A percentile compares a stretch with the other conserved stretches of the same genome.
Evolutionary conservation across 2,888 invertebrate genomes (phyloP).

Genomic region (Metalampra italica): DNA sequence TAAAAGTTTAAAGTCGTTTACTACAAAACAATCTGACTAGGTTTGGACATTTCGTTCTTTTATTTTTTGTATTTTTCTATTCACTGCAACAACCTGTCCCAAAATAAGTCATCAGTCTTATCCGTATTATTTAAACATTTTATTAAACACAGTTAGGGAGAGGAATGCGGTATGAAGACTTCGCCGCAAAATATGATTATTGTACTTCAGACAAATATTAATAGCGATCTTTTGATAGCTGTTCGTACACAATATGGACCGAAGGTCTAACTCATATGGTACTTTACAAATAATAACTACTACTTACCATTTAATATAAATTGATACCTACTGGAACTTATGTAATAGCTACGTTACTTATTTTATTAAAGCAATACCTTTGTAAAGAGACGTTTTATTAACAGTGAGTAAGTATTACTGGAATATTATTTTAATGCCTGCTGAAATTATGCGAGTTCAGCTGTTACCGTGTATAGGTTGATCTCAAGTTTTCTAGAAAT

Average conservation of each 20-base stretch:
- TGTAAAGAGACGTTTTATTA: too few relatives aligned
- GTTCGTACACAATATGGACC: conserved; percentile 15
- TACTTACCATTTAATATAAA: too few relatives aligned
- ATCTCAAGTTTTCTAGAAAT: too few relatives aligned
- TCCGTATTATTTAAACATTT: conserved; percentile 19
- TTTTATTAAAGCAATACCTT: neutral
- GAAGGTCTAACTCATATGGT: neutral
- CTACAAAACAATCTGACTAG: too few relatives aligned
- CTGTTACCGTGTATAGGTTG: too few relatives aligned
- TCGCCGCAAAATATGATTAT: conserved; percentile 26
- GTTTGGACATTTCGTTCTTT: neutral
- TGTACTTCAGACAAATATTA: conserved; percentile 35
- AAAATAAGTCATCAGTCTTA: conserved; percentile 1
- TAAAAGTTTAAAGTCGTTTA: too few relatives aligned
- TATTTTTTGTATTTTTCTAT: neutral
- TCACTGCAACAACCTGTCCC: neutral
- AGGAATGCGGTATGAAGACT: conserved; percentile 7
- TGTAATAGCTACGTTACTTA: too few relatives aligned
- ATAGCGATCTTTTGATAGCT: conserved; percentile 35
- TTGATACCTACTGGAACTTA: too few relatives aligned
- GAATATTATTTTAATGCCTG: too few relatives aligned
- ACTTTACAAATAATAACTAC: neutral
- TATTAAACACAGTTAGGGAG: conserved; percentile 21
- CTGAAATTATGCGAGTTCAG: too few relatives aligned
- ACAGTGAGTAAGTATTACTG: neutral